Percentiles rank a stretch among this genome's conserved stretches.
Evolutionary conservation across 2,888 invertebrate genomes (phyloP).

Genomic region (Ceraclea dissimilis): DNA sequence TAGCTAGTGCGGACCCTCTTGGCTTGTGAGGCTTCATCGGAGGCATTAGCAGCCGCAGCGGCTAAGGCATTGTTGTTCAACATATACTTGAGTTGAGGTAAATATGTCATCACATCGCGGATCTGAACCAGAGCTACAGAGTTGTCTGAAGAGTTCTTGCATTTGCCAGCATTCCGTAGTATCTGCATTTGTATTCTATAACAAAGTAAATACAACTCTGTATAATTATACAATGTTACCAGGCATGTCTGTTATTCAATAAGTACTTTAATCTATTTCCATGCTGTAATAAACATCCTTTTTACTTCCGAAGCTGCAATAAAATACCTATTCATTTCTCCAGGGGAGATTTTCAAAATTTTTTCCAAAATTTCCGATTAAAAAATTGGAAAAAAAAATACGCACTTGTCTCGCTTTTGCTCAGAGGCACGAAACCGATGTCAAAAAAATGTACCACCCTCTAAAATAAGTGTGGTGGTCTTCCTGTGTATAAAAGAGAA

Average conservation of each 20-base stretch:
- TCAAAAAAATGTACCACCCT: too few species aligned
- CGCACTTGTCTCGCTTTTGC: too few species aligned
- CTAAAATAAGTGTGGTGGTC: too few species aligned
- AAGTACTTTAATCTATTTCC: slow-evolving; percentile 16
- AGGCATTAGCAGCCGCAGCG: slow-evolving; percentile 28
- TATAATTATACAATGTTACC: neutral
- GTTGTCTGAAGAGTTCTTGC: slow-evolving; percentile 58
- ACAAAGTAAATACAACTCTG: neutral
- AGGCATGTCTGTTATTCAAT: too few species aligned
- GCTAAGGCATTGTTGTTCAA: slow-evolving; percentile 37
- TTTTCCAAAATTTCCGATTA: too few species aligned
- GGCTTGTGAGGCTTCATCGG: slow-evolving; percentile 30
- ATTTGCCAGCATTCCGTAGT: slow-evolving; percentile 68
- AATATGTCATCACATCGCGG: slow-evolving; percentile 73
- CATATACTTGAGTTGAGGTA: slow-evolving; percentile 85
- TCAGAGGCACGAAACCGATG: too few species aligned
- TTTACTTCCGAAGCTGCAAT: too few species aligned
- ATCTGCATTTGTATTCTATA: slow-evolving; percentile 66
- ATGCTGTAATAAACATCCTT: too few species aligned
- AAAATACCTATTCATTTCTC: too few species aligned
- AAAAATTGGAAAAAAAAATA: too few species aligned
- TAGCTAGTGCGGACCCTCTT: slow-evolving; percentile 41
- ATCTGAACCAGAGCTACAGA: slow-evolving; percentile 74
- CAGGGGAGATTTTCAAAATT: too few species aligned
- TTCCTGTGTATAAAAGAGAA: too few species aligned